A percentile compares a stretch with the other conserved stretches of the same genome.
These are phyloP conservation scores for Atherinosoma microstoma DNA, from an alignment of 2,797 vertebrate genomes.

Conservation along the genomic window DNA sequence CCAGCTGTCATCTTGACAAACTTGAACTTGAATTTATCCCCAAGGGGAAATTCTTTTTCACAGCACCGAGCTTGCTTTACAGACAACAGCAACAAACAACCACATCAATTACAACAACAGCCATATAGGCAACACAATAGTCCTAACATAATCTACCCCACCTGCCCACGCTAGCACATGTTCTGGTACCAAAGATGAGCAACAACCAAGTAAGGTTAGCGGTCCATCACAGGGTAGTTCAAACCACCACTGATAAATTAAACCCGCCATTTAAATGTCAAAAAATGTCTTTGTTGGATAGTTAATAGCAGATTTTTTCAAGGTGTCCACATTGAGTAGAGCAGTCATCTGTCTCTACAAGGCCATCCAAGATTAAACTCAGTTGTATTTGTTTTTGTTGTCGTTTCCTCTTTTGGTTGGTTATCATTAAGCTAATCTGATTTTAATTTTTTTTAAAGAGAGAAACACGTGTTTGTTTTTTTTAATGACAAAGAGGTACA, in stretches of 20 bases:
- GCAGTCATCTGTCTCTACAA: constrained; percentile 40
- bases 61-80: too few species aligned
- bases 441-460: too few species aligned
- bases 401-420: constrained; percentile 26
- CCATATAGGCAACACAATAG: too few species aligned
- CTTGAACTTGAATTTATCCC: too few species aligned
- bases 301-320: constrained; percentile 57
- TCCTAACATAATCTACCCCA: too few species aligned
- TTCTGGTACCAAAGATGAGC: too few species aligned
- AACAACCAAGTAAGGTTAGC: too few species aligned
- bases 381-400: constrained; percentile 27
- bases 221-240: constrained; percentile 5
- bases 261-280: constrained; percentile 28
- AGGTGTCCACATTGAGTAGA: constrained; percentile 61
- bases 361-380: constrained; percentile 23
- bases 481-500: constrained; percentile 19
- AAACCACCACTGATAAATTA: constrained; percentile 48
- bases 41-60: too few species aligned
- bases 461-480: constrained; percentile 18
- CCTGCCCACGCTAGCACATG: too few species aligned
- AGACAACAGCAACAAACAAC: too few species aligned
- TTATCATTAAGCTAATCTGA: constrained; percentile 52
- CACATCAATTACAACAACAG: too few species aligned
- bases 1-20: not conserved
- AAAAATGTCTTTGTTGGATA: constrained; percentile 60